These are phyloP conservation scores for Pollenia angustigena DNA, from an alignment of 2,888 invertebrate genomes.

Conservation along the genomic window DNA sequence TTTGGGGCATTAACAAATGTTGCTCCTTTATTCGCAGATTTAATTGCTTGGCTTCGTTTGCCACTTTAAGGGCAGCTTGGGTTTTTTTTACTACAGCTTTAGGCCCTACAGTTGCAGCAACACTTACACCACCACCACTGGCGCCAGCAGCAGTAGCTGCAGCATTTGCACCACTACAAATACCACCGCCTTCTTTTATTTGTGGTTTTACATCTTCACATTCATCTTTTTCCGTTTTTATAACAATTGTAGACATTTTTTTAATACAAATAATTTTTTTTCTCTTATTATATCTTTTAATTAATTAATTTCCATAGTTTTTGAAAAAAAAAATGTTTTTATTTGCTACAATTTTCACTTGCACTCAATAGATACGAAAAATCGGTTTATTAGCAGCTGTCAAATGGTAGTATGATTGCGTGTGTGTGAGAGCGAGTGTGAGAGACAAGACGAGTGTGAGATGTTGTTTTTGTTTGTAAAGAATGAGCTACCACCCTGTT, in stretches of 20 bases:
- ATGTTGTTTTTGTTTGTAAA: neutral
- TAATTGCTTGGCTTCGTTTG: conserved; percentile 56
- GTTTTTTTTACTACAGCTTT: conserved; percentile 61
- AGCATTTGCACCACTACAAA: conserved; percentile 6
- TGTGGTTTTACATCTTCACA: conserved; percentile 61
- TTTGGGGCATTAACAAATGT: conserved; percentile 35
- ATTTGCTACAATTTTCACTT: conserved; percentile 58
- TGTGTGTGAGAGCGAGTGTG: conserved; percentile 53
- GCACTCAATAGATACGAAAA: conserved; percentile 71
- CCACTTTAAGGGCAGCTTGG: conserved; percentile 59
- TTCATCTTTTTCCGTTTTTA: conserved; percentile 71
- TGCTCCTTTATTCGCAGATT: conserved; percentile 56
- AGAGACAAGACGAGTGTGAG: conserved; percentile 38
- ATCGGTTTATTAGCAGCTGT: conserved; percentile 68
- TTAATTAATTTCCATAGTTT: conserved; percentile 67
- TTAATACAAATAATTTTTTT: conserved; percentile 20
- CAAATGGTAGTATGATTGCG: conserved; percentile 49
- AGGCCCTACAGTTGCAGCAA: conserved; percentile 43
- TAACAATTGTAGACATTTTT: conserved; percentile 70
- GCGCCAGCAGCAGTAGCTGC: conserved; percentile 20
- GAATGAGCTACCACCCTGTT: conserved; percentile 48
- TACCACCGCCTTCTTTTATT: conserved; percentile 53
- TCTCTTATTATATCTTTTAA: conserved; percentile 19
- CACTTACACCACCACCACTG: conserved; percentile 14
- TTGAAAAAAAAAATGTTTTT: conserved; percentile 33